Conservation (phyloP, 2,797 vertebrate genomes). For the Phoeniculus purpureus region DNA sequence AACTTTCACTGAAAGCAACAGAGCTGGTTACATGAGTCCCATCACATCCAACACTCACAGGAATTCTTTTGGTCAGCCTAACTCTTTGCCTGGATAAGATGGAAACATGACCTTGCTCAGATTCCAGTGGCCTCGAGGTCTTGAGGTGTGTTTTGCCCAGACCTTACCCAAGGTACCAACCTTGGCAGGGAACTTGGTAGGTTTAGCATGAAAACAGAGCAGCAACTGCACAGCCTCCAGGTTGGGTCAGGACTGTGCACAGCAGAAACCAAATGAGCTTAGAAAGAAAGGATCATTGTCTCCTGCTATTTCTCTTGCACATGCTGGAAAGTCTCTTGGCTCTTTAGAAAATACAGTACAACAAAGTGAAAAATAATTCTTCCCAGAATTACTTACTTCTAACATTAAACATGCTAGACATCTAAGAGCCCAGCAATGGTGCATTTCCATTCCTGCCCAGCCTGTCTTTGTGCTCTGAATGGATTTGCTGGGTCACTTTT, state of each 20-base stretch:
- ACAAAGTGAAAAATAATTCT: neutral
- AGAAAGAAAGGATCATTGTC: neutral
- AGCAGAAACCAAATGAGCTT: neutral
- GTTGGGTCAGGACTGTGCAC: neutral
- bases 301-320: neutral
- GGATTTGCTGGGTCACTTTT: neutral
- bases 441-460: neutral
- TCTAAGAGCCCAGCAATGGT: neutral
- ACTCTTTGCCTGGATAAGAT: neutral
- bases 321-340: neutral
- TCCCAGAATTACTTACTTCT: neutral
- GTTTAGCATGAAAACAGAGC: neutral
- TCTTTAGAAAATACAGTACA: neutral
- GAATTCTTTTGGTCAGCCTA: neutral
- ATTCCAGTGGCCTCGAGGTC: neutral
- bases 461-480: neutral
- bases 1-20: neutral
- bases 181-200: neutral
- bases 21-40: neutral
- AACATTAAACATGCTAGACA: neutral
- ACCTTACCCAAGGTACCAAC: neutral
- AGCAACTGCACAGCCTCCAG: neutral
- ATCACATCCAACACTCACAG: fast-evolving
- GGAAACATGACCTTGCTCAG: neutral
- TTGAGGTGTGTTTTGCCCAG: neutral